Conservation (phyloP, 2,888 invertebrate genomes). For the Dynastes hyllus region DNA sequence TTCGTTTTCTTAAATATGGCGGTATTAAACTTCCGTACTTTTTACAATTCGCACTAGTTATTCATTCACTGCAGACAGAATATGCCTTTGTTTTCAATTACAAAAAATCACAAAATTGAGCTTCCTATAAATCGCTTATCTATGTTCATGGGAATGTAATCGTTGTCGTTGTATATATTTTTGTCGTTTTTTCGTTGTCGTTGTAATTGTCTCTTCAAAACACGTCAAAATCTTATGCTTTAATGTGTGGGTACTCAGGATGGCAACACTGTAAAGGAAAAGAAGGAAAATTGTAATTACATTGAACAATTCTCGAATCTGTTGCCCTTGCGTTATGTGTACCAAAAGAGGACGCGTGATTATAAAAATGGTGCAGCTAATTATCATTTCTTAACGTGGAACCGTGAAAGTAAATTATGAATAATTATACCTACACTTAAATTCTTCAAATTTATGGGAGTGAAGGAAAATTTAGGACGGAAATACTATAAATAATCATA, state of each 20-base stretch:
- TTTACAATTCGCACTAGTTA: neutral
- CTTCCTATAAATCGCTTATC: constrained; percentile 21
- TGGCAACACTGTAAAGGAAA: constrained; percentile 25
- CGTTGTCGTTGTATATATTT: constrained; percentile 39
- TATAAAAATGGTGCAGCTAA: neutral
- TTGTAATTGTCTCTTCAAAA: constrained; percentile 24
- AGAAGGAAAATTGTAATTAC: constrained; percentile 10
- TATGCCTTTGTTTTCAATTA: neutral
- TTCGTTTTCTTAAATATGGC: neutral
- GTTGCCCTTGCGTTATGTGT: constrained; percentile 27
- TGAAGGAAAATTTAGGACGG: too few relatives aligned
- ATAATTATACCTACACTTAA: too few relatives aligned
- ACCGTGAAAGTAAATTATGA: neutral
- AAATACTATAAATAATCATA: too few relatives aligned
- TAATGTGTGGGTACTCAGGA: constrained; percentile 31
- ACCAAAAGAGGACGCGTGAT: constrained; percentile 8
- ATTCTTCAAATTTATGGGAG: too few relatives aligned
- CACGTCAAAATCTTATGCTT: constrained; percentile 18
- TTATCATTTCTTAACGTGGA: constrained; percentile 10
- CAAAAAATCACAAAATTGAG: constrained; percentile 47
- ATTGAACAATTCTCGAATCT: neutral
- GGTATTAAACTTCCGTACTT: constrained; percentile 15
- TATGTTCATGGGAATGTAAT: constrained; percentile 42
- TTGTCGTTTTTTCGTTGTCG: constrained; percentile 44
- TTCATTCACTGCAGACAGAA: neutral